These are phyloP conservation scores for Drosophila murphyi DNA, from an alignment of 1,140 invertebrate species.

Conservation along the genomic window DNA sequence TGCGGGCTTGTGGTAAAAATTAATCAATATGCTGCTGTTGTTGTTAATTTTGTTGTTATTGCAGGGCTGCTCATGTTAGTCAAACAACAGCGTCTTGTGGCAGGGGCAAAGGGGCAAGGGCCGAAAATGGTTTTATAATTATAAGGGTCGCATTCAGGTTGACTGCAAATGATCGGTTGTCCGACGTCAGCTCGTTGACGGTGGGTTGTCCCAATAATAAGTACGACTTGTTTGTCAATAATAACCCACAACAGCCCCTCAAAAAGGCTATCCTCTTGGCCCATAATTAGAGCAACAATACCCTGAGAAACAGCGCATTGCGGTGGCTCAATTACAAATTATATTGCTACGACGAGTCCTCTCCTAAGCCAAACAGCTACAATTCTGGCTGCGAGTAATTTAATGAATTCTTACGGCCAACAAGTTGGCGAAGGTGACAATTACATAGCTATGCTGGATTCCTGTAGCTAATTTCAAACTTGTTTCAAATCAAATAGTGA, in stretches of 20 bases:
- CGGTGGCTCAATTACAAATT: conserved; percentile 5
- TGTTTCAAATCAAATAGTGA: too few species aligned
- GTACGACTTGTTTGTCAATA: conserved; percentile 53
- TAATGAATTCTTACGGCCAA: too few species aligned
- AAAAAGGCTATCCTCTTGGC: conserved; percentile 35
- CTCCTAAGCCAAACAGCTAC: background rate
- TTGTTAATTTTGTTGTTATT: conserved; percentile 50
- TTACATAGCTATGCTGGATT: too few species aligned
- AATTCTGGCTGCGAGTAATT: background rate
- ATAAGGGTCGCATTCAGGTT: conserved; percentile 72
- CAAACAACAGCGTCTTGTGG: conserved; percentile 43
- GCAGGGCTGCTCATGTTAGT: conserved; percentile 43
- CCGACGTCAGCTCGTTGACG: conserved; percentile 49
- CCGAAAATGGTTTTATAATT: conserved; percentile 73
- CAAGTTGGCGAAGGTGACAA: too few species aligned
- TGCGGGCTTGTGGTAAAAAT: conserved; percentile 57
- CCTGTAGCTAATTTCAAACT: too few species aligned
- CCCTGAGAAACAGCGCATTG: conserved; percentile 25
- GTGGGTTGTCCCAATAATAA: conserved; percentile 44
- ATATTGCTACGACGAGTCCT: background rate
- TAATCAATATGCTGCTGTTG: conserved; percentile 67
- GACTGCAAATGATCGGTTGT: conserved; percentile 69
- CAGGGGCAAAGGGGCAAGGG: background rate
- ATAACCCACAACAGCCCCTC: conserved; percentile 18
- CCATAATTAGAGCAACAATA: conserved; percentile 28